Base-by-base conservation (phyloP, 2,888 invertebrate genomes). In the Phalangium opilio region DNA sequence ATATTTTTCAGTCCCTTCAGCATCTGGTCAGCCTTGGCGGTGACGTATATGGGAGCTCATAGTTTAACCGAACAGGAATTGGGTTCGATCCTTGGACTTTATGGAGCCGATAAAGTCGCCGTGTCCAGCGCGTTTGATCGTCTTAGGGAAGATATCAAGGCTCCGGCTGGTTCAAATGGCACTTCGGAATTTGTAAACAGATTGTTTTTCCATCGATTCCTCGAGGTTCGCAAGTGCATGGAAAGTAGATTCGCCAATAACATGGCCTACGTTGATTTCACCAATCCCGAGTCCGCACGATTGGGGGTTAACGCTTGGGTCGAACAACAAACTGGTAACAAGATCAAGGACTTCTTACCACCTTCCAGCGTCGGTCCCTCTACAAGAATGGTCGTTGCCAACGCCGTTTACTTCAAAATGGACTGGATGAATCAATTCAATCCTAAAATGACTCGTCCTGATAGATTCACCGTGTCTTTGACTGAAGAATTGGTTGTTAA, bases 251-350 rank as follows among this genome's bases (percentile, higher is more conserved):
- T 83, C 60, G 67, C 72, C 39, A 75, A 81, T 1, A 74, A 72
- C 21, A 73, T 78, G 4, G 72, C 79, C 59, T 68, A 69, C 41
- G 52, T 83, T 0, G 64, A 83, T 59, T 86, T 86, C 57, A 55
- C 74, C 19, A 63, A 71, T 1, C 59, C 57, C 1, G 64, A 61
- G 17, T 72, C 75, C 1, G 72, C 71, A 1, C 61, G 67, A 12
- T 60, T 66, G 5, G 64, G 62, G 0, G 87, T 95, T 42, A 95
- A 95, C 62, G 58, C 64, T 33, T 90, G 89, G 84, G 84, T 86
- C 36, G 77, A 78, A 60, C 64, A 73, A 4, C 75, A 83, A 60
- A 95, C 95, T 0, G 78, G 83, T 45, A 67, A 80, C 8, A 84
- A 80, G 63, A 91, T 95, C 48, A 76, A 77, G 56, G 72, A 87